Conservation (phyloP, 2,113 vertebrate species). For the Fulmarus glacialis region DNA sequence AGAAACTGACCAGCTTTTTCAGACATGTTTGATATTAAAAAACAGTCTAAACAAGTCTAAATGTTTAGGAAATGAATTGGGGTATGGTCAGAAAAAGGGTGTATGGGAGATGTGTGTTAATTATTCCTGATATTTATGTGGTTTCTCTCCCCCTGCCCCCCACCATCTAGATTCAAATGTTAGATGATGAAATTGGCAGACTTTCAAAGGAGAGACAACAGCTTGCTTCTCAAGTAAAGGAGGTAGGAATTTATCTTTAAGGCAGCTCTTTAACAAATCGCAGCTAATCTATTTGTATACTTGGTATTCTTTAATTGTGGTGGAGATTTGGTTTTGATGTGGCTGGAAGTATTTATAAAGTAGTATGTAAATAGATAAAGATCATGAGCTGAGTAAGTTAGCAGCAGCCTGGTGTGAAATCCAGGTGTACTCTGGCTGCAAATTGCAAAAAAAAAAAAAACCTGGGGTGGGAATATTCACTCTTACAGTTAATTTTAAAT, state of each 20-base stretch:
- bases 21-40: not conserved
- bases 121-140: not conserved
- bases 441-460: too few species aligned
- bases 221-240: constrained; percentile 78
- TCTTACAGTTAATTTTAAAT: not conserved
- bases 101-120: not conserved
- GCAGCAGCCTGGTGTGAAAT: not conserved
- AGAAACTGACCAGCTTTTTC: not conserved
- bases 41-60: not conserved
- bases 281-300: not conserved
- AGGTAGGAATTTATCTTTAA: constrained; percentile 68
- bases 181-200: constrained; percentile 71
- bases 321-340: not conserved
- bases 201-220: constrained; percentile 79
- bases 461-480: not conserved
- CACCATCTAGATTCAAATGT: constrained; percentile 64
- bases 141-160: not conserved
- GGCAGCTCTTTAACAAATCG: not conserved
- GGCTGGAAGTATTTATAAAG: not conserved
- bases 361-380: not conserved
- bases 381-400: not conserved
- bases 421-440: not conserved
- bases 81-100: not conserved
- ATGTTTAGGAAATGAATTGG: not conserved
- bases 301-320: not conserved